Evolutionary conservation across 1,140 invertebrate genomes (phyloP).

Genomic region (Achroia grisella): DNA sequence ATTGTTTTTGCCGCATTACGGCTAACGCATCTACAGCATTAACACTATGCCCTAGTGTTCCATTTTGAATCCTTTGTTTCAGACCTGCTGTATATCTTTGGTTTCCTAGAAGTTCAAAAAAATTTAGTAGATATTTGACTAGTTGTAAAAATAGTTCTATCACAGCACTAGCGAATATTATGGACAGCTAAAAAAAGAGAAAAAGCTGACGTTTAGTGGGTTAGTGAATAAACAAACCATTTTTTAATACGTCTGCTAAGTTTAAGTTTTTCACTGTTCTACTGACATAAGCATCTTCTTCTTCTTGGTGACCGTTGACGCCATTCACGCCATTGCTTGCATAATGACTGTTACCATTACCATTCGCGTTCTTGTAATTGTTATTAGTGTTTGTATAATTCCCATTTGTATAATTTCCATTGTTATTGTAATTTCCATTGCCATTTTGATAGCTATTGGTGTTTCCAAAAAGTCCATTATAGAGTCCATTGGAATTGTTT

Average conservation of each 20-base stretch:
- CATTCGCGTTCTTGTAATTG: constrained; percentile 20
- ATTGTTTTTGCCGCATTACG: constrained; percentile 41
- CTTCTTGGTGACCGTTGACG: constrained; percentile 30
- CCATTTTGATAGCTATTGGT: not conserved
- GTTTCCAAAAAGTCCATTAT: constrained; percentile 32
- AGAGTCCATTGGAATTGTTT: constrained; percentile 36
- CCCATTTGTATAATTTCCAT: constrained; percentile 13
- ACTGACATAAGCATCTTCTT: constrained; percentile 32
- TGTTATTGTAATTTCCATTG: not conserved
- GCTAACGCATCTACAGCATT: constrained; percentile 42
- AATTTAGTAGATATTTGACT: too few relatives aligned
- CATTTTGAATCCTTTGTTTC: constrained; percentile 74
- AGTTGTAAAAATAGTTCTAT: too few relatives aligned
- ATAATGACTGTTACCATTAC: constrained; percentile 21
- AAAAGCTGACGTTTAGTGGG: constrained; percentile 33
- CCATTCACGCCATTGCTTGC: constrained; percentile 15
- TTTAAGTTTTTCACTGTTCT: constrained; percentile 24
- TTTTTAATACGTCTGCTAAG: constrained; percentile 46
- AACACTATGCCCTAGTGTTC: constrained; percentile 60
- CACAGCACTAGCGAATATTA: not conserved
- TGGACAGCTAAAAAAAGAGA: constrained; percentile 10
- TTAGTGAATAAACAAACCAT: constrained; percentile 64
- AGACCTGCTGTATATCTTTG: constrained; percentile 74
- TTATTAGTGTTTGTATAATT: constrained; percentile 15
- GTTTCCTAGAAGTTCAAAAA: constrained; percentile 45